These are phyloP conservation scores for Solea solea DNA, from an alignment of 2,113 vertebrate genomes.

Conservation along the genomic window DNA sequence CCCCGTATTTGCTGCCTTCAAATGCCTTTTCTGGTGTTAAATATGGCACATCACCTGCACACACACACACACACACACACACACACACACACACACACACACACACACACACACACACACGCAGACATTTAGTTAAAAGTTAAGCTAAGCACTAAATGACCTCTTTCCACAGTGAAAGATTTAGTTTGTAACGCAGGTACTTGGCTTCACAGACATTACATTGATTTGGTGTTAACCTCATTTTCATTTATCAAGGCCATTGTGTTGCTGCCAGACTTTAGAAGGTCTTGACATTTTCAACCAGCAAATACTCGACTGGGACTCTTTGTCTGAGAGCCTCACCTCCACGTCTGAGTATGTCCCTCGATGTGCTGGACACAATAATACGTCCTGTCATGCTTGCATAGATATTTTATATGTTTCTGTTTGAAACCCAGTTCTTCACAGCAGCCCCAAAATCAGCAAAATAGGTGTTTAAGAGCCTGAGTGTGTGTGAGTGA, in stretches of 20 bases:
- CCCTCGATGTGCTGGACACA: conserved; percentile 26
- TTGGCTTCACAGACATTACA: background rate
- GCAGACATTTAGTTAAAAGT: background rate
- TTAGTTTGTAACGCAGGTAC: background rate
- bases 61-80: background rate
- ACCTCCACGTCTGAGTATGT: conserved; percentile 10
- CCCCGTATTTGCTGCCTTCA: conserved; percentile 77
- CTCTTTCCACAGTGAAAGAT: background rate
- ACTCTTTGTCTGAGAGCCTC: background rate
- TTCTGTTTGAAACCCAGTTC: background rate
- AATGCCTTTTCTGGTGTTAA: conserved; percentile 72
- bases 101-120: background rate
- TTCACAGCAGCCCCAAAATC: background rate
- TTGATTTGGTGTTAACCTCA: background rate
- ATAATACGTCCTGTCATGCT: no score
- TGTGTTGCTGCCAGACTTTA: conserved; percentile 12
- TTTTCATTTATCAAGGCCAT: conserved; percentile 7
- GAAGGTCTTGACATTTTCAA: conserved; percentile 46
- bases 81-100: background rate
- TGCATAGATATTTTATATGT: no score
- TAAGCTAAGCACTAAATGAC: background rate
- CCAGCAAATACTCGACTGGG: background rate
- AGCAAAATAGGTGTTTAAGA: background rate
- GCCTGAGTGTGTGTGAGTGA: background rate
- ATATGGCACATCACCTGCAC: conserved; percentile 77